Evolutionary conservation across 2,113 vertebrate genomes (phyloP), one percentile per base, ranked within the genome.

Genomic region (Leptosomus discolor): DNA sequence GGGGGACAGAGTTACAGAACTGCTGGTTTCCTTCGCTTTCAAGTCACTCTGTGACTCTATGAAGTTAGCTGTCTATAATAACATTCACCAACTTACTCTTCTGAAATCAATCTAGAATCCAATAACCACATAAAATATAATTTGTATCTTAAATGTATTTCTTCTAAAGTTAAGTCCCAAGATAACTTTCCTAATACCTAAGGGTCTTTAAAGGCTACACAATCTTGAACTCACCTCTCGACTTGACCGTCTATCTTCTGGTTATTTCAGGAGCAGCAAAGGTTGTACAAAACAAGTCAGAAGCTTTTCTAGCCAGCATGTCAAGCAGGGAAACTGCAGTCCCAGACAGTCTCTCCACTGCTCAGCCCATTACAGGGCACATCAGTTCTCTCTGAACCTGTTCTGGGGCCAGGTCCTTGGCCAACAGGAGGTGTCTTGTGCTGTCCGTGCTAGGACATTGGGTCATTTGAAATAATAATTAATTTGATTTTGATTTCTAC

Each of bases 161-260:
- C 21, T 64, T 67, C 46, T 45, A n/a, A 77, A 58, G 45, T 36
- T 22, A 63, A 78, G 34, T 36, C 21, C 36, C 24, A 58, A 65
- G 32, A 1, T 4, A 30, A 76, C 9, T 50, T 81, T 74, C 81
- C 63, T 63, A 64, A 90, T 85, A 53, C 37, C 8, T 74, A 51
- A 36, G 8, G 11, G 3, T 73, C 58, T 88, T 60, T 27, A 63
- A 91, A 94, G 17, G 45, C 15, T 41, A n/a, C 5, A 8, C 14
- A 37, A 8, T 13, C 60, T 84, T 91, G 77, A 86, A 53, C 16
- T 79, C 15, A 56, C 12, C 45, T 80, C 53, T 73, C 8, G 4
- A 19, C 34, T 73, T 15, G 6, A 54, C 11, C 0, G 0, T 64
- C 14, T 80, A 4, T 53, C 45, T 53, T 53, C 17, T 51, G 36